Conservation (phyloP, 1,140 invertebrate genomes). For the Cotesia glomerata region DNA sequence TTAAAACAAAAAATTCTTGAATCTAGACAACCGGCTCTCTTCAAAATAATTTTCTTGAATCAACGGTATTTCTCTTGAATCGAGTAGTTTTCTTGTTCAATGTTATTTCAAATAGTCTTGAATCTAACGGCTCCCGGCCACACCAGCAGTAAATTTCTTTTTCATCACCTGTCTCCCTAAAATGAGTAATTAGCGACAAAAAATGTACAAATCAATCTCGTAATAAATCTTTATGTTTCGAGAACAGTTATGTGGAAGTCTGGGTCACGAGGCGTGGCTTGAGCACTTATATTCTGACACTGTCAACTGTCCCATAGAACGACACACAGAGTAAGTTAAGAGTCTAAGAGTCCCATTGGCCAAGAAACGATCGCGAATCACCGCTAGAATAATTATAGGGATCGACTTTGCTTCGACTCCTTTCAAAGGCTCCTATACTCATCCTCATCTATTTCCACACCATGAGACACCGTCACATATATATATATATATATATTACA, state of each 20-base stretch:
- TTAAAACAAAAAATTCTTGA: too few relatives aligned
- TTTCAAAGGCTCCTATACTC: too few relatives aligned
- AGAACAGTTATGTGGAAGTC: conserved; percentile 64
- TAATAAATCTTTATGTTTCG: conserved; percentile 36
- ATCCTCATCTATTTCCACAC: too few relatives aligned
- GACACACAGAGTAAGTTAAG: conserved; percentile 29
- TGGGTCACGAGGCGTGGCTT: conserved; percentile 64
- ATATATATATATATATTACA: neutral
- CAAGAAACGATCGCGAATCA: conserved; percentile 57
- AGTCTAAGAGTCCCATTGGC: conserved; percentile 55
- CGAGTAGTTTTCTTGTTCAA: too few relatives aligned
- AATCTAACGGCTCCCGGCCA: too few relatives aligned
- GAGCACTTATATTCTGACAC: conserved; percentile 38
- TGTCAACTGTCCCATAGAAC: conserved; percentile 61
- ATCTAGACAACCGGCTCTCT: too few relatives aligned
- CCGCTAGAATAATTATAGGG: conserved; percentile 59
- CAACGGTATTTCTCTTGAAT: too few relatives aligned
- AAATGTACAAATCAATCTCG: neutral
- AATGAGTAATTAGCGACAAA: neutral
- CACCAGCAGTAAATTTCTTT: too few relatives aligned
- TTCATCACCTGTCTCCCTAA: too few relatives aligned
- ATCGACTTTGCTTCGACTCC: neutral
- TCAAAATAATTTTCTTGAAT: too few relatives aligned
- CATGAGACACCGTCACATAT: too few relatives aligned
- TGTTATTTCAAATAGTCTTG: too few relatives aligned